Base-by-base conservation (phyloP, 1,140 invertebrate genomes). In the Drosophila pectinifera region DNA sequence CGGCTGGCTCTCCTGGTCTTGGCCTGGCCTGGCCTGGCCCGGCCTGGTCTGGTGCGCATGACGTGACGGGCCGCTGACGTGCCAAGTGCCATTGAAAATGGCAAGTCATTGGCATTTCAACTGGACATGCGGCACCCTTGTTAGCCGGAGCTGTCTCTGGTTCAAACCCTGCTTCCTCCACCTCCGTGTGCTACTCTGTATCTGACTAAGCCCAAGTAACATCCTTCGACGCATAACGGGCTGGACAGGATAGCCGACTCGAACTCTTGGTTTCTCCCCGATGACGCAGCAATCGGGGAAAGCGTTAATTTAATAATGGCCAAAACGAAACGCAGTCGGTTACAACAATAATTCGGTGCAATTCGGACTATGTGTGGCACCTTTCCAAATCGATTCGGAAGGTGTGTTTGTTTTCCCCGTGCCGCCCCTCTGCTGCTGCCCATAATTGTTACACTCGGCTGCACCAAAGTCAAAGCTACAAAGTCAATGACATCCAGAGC, bases 91-190 rank as follows among this genome's bases (percentile, higher is more conserved):
- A 88, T 88, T 67, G 77, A 89, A 84, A 90, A 80, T 84, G 76
- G 84, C 84, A 89, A 89, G 84, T 89, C 84, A 89, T 89, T 80
- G 76, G 80, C 84, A 84, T 89, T 89, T 89, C 83, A 89, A 89
- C 84, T 89, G 85, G 85, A 89, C 84, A 89, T 86, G 83, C 74
- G 82, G 82, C 82, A 86, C 83, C 82, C 82, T 86, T 88, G 82
- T 88, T 86, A 88, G 79, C 64, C 81, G 43, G 59, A 73, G 81
- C 73, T 69, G 65, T 81, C 59, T 75, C 78, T 56, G 54, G 43
- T 20, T 65, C 55, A 58, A 34, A 39, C 59, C 31, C 49, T 36
- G 49, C 49, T 53, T 36, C n/a, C 46, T 45, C 65, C 14, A 41
- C 34, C 48, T 42, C 41, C 20, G 18, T 55, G 39, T 10, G 26